These are phyloP conservation scores for Tetranychus piercei DNA, from an alignment of 2,888 invertebrate species.

Conservation along the genomic window DNA sequence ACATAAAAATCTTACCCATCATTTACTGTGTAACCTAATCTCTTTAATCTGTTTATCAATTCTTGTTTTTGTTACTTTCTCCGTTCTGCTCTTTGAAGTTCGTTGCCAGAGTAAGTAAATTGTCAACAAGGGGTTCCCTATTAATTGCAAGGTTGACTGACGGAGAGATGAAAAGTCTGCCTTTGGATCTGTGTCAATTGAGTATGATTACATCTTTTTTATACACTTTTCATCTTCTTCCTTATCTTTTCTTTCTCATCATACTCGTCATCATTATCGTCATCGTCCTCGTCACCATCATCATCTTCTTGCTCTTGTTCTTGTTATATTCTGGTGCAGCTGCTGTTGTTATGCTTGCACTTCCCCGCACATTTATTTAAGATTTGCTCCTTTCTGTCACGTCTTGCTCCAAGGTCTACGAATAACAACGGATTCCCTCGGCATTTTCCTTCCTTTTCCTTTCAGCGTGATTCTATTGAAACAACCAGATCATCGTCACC, in stretches of 20 bases:
- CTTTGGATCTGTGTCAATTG: neutral
- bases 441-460: neutral
- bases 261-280: neutral
- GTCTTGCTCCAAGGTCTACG: neutral
- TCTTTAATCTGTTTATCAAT: slow-evolving; percentile 4
- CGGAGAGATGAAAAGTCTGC: neutral
- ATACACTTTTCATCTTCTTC: slow-evolving; percentile 5
- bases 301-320: no score
- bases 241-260: neutral
- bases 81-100: neutral
- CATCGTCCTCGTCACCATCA: neutral
- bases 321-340: no score
- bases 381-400: neutral
- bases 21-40: neutral
- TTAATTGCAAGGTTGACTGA: neutral
- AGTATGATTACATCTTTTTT: neutral
- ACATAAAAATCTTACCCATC: neutral
- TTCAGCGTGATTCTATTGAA: neutral
- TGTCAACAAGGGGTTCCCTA: slow-evolving; percentile 4
- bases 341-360: no score
- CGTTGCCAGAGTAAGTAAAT: neutral
- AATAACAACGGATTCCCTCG: neutral
- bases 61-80: neutral
- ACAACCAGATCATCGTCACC: neutral
- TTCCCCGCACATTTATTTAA: neutral